Base-by-base conservation (phyloP, 2,888 invertebrate genomes). In the Erebia epiphron region DNA sequence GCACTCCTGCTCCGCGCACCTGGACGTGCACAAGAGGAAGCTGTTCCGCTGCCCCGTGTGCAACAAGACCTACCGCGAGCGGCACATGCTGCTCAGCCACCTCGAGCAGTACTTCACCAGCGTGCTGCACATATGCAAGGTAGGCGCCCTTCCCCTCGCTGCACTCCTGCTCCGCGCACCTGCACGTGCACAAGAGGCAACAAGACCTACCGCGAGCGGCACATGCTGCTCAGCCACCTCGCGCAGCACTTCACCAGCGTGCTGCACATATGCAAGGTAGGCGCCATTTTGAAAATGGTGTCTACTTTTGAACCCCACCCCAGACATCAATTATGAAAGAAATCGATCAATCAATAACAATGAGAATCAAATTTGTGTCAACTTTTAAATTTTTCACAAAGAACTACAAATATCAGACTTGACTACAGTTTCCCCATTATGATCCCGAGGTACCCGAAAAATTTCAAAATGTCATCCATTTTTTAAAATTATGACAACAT, bases 1-100 rank as follows among this genome's bases (percentile, higher is more conserved):
- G 7, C 71, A 79, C 10, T 77, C 89, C 8, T 87, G 87, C 77
- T 85, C 81, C 74, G 79, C 79, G 0, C 93, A 92, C 73, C 79
- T 92, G 1, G 85, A 86, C 68, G 77, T 86, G 50, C 92, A 93
- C 79, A 83, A 82, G 68, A 82, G 83, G 76, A 84, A 80, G 69
- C 77, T 76, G 21, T 89, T 84, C 84, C 84, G 91, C 80, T 95
- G 95, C 80, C 95, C 95, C 56, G 87, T 95, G 8, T 95, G 95
- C 85, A 89, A 86, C 57, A 91, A 92, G 75, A 85, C 87, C 0
- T 95, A 95, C 78, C 89, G 90, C 14, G 95, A 95, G 80, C 88
- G 87, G 68, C 80, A 89, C 73, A 77, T 85, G 35, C 75, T 87
- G 5, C 76, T 84, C 71, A 89, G 87, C 69, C 93, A 93, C 73